Conservation (phyloP, 2,113 vertebrate genomes). For the Lophius piscatorius region DNA sequence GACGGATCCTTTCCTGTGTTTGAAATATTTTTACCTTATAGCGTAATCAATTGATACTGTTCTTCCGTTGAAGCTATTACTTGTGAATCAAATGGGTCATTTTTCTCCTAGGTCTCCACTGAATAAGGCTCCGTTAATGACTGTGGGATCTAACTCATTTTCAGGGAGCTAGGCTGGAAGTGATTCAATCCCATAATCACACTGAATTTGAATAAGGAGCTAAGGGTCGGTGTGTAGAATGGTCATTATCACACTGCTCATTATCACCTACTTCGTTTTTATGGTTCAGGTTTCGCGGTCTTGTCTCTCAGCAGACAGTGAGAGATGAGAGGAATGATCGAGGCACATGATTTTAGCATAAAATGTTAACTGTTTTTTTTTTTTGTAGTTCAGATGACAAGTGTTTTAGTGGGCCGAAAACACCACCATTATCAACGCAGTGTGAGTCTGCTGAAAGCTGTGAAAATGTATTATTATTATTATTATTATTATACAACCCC, state of each 20-base stretch:
- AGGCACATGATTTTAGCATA: no score
- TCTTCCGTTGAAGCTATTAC: slow-evolving; percentile 46
- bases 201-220: slow-evolving; percentile 56
- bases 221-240: slow-evolving; percentile 46
- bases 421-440: no score
- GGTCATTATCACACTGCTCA: slow-evolving; percentile 57
- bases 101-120: slow-evolving; percentile 27
- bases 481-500: no score
- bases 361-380: no score
- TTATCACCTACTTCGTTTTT: slow-evolving; percentile 34
- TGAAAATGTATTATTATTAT: no score
- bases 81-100: slow-evolving; percentile 40
- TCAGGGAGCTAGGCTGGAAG: slow-evolving; percentile 6
- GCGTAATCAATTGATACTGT: slow-evolving; percentile 29
- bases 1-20: no score
- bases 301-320: slow-evolving; percentile 13
- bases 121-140: slow-evolving; percentile 36
- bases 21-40: slow-evolving; percentile 35
- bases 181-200: slow-evolving; percentile 49
- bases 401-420: no score
- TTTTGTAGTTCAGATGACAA: no score
- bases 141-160: slow-evolving; percentile 35
- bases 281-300: slow-evolving; percentile 26
- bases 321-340: not conserved
- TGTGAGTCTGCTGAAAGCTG: no score